These are phyloP conservation scores for Callipepla squamata DNA, from an alignment of 2,113 vertebrate genomes.

Conservation along the genomic window DNA sequence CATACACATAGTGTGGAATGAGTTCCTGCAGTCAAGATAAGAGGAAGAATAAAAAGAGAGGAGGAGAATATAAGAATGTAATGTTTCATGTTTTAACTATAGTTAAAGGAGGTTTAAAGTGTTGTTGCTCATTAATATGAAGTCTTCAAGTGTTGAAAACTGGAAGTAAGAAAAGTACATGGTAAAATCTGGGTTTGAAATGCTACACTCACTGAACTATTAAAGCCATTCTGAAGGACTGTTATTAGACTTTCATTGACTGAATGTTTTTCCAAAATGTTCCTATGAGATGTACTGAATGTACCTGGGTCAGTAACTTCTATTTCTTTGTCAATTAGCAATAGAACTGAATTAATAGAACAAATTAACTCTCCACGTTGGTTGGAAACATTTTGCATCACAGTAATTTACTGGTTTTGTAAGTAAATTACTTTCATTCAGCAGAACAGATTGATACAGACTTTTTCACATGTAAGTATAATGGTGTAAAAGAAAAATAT, in stretches of 20 bases:
- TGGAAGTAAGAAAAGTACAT: neutral
- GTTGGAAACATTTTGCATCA: neutral
- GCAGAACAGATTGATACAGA: neutral
- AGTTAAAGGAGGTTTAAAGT: neutral
- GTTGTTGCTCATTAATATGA: neutral
- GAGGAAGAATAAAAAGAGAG: neutral
- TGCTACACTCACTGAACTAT: neutral
- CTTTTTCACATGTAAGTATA: neutral
- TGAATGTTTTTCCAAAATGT: neutral
- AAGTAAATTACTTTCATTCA: neutral
- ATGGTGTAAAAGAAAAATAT: neutral
- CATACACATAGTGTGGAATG: fast-evolving
- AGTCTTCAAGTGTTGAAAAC: neutral
- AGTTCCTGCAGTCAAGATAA: neutral
- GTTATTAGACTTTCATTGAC: neutral
- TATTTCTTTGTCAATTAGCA: neutral
- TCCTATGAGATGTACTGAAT: neutral
- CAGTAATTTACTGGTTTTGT: neutral
- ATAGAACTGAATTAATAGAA: neutral
- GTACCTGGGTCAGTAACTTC: neutral
- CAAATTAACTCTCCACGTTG: neutral
- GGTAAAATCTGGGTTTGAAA: neutral
- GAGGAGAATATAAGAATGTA: neutral
- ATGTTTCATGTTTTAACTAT: neutral
- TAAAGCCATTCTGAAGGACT: neutral